A percentile compares a stretch with the other conserved stretches of the same genome.
Evolutionary conservation across 2,888 invertebrate species (phyloP).

Genomic region (Axea sp.): DNA sequence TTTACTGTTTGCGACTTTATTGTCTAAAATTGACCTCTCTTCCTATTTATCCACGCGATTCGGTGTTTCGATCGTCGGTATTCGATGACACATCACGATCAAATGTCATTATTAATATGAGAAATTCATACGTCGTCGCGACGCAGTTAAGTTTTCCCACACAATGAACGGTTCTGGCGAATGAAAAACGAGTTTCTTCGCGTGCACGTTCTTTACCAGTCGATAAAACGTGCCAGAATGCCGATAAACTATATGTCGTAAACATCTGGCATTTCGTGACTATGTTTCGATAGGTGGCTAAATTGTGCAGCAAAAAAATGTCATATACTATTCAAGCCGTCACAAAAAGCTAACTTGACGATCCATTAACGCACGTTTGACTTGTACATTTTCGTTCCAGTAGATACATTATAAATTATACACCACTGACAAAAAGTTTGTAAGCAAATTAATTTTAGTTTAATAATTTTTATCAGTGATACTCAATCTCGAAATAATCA

Average conservation of each 20-base stretch:
- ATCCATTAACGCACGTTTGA: conserved; percentile 23
- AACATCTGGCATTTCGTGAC: conserved; percentile 54
- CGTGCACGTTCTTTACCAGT: too few relatives aligned
- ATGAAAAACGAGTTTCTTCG: conserved; percentile 46
- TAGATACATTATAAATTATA: background rate
- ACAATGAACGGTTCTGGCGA: conserved; percentile 1
- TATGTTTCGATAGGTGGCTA: conserved; percentile 47
- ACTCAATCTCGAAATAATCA: too few relatives aligned
- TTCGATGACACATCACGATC: background rate
- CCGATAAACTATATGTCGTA: conserved; percentile 44
- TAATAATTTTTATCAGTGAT: too few relatives aligned
- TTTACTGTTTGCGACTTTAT: background rate
- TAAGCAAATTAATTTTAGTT: too few relatives aligned
- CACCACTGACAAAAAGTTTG: too few relatives aligned
- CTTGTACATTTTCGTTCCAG: background rate
- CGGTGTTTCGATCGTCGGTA: background rate
- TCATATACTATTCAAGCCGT: conserved; percentile 14
- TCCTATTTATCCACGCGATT: conserved; percentile 2
- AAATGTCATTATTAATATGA: conserved; percentile 1
- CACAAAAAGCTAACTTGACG: conserved; percentile 8
- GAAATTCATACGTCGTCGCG: conserved; percentile 9
- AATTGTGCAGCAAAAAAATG: conserved; percentile 14
- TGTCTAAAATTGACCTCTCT: conserved; percentile 10
- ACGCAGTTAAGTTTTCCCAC: conserved; percentile 11
- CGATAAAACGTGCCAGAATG: conserved; percentile 48